Evolutionary conservation across 2,888 invertebrate species (phyloP).

Genomic region (Petrolisthes cinctipes): DNA sequence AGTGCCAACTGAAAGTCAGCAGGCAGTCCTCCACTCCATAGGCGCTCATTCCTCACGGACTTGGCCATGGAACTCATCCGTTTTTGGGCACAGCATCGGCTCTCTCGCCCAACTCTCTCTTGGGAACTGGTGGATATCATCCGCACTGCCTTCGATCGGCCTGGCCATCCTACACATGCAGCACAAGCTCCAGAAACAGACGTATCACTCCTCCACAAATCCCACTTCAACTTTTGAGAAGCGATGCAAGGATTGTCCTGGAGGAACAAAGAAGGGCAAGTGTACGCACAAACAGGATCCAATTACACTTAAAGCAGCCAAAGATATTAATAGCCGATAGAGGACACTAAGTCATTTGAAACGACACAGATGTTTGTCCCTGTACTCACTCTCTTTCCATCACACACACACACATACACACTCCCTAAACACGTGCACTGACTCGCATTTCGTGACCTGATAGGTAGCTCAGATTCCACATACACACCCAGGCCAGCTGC

Average conservation of each 20-base stretch:
- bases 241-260: neutral
- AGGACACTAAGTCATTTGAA: no score
- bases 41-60: neutral
- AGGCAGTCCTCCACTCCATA: neutral
- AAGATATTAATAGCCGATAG: no score
- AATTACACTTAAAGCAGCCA: no score
- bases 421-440: no score
- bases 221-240: slow-evolving; percentile 12
- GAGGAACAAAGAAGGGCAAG: no score
- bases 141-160: neutral
- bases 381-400: no score
- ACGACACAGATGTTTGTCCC: no score
- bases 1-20: neutral
- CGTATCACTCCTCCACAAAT: slow-evolving; percentile 3
- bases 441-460: no score
- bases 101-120: slow-evolving; percentile 3
- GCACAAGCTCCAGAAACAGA: slow-evolving; percentile 2
- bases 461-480: no score
- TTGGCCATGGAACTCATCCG: neutral
- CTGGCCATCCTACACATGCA: neutral
- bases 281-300: no score
- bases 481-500: no score
- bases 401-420: no score
- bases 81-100: neutral
- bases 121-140: neutral